Evolutionary conservation across 2,113 vertebrate species (phyloP), one percentile per base, ranked within the genome.

Genomic region (Poeciliopsis prolifica): DNA sequence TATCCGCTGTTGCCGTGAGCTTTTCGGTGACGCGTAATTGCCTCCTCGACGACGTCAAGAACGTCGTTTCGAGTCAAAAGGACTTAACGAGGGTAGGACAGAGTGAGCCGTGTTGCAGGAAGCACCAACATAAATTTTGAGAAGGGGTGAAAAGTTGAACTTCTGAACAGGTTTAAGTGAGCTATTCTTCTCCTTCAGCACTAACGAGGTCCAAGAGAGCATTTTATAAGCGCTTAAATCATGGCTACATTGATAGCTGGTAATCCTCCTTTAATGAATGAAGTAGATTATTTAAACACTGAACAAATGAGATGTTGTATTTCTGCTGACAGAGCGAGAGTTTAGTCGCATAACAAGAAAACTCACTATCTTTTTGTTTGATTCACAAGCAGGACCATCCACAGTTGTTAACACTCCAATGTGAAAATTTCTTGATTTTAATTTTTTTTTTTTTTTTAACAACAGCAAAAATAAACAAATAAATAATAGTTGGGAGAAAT

Each of bases 41-140:
- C 77, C 65, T 81, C 80, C 77, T 80, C 83, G 82, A 68, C 80
- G 70, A 87, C 80, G 75, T 89, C 86, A 88, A 67, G 73, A 75
- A 60, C 74, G 79, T 24, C 65, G 74, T 68, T 83, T 74, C 77
- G 75, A 86, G 68, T 85, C 75, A 72, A n/a, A 9, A 31, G 51
- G 9, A 40, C 37, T 42, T 29, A 63, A 13, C 65, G 19, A 28
- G 22, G 42, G 48, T 30, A 14, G 58, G 44, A 68, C 37, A 67
- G 54, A 65, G 65, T 30, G 61, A 79, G 64, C 14, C 44, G 35
- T 35, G 19, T 31, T 1, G 19, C 24, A 63, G 66, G 24, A 79
- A 87, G 77, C 72, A 61, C 5, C 30, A 70, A 5, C 44, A 3
- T 68, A 37, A 77, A 71, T 48, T 61, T 7, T n/a, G 5, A 48